Percentiles rank a stretch among this genome's conserved stretches.
phyloP scores from a whole-genome alignment of 2,797 vertebrate genomes.

The Acrocephalus scirpaceus region DNA sequence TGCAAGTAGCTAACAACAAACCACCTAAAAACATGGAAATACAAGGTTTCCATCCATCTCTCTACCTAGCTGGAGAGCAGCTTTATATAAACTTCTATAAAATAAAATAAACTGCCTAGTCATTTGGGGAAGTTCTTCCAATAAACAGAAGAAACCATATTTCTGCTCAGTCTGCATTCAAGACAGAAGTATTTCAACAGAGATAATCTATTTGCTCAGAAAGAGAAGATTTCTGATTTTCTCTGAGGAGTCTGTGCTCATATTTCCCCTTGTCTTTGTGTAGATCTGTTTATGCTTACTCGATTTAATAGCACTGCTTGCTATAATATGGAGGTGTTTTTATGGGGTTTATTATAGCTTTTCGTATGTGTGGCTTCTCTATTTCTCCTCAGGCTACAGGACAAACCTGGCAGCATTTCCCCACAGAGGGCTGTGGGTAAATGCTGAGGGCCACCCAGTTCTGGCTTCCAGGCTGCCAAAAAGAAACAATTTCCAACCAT shows the following conservation, averaged over 20 bases:
- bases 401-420: not conserved
- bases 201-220: not conserved
- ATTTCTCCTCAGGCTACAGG: not conserved
- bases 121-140: not conserved
- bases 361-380: not conserved
- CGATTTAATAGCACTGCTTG: not conserved
- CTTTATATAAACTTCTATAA: not conserved
- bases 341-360: not conserved
- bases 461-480: not conserved
- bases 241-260: not conserved
- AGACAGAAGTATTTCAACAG: not conserved
- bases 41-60: not conserved
- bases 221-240: not conserved
- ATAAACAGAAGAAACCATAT: not conserved
- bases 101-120: not conserved
- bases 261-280: not conserved
- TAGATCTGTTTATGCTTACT: not conserved
- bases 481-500: not conserved
- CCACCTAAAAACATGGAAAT: not conserved
- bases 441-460: not conserved
- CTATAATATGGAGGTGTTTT: not conserved
- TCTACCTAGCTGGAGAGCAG: not conserved
- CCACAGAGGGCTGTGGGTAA: not conserved
- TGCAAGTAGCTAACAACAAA: not conserved
- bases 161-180: not conserved